phyloP scores from a whole-genome alignment of 2,113 vertebrate genomes.

The Rhombomys opimus region DNA sequence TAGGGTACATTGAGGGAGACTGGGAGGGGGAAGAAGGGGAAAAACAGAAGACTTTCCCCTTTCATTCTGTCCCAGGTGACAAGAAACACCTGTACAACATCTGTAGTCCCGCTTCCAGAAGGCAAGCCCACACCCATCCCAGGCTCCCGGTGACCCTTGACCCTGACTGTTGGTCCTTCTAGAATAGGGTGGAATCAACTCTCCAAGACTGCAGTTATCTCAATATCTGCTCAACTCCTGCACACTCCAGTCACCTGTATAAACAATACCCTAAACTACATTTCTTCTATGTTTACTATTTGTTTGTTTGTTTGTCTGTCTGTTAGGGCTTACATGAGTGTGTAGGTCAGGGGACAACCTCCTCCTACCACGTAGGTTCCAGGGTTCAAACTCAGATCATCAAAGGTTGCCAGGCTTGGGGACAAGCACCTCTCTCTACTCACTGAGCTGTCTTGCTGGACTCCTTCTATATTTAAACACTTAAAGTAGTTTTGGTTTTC shows the following conservation, averaged over 20 bases:
- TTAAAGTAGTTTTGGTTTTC: conserved; percentile 31
- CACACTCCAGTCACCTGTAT: not conserved
- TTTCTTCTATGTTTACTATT: not conserved
- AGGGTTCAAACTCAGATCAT: not conserved
- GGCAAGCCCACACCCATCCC: not conserved
- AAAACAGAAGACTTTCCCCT: not conserved
- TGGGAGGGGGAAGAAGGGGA: not conserved
- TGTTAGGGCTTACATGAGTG: not conserved
- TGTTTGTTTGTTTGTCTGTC: not conserved
- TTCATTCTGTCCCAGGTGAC: not conserved
- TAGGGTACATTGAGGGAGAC: not conserved
- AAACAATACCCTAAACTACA: conserved; percentile 5
- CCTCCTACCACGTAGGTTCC: not conserved
- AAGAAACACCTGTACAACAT: not conserved
- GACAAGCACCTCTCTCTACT: not conserved
- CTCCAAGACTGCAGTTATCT: not conserved
- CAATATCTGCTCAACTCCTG: not conserved
- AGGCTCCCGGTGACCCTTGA: not conserved
- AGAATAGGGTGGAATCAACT: not conserved
- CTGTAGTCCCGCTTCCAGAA: not conserved
- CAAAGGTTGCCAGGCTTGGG: not conserved
- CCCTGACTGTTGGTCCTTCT: not conserved
- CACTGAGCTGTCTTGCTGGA: not conserved
- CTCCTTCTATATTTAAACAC: not conserved
- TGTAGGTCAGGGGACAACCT: not conserved